Percentiles rank a stretch among this genome's conserved stretches.
phyloP scores from a whole-genome alignment of 2,113 vertebrate species.

The Scomber colias region DNA sequence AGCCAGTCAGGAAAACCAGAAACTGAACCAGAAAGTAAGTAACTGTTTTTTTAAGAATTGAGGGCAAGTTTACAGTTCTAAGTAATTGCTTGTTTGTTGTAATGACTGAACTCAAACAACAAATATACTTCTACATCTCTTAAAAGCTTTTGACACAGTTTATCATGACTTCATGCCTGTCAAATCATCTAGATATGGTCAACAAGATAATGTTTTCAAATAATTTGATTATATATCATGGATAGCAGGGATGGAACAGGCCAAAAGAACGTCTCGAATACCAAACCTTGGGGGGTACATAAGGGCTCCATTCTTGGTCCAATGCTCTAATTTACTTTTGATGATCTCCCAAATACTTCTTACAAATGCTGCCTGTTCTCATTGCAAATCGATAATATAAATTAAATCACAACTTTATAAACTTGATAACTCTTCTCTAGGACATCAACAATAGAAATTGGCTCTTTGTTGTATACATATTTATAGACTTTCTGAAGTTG shows the following conservation, averaged over 20 bases:
- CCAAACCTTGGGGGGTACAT: neutral
- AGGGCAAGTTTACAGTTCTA: neutral
- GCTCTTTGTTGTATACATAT: too few relatives aligned
- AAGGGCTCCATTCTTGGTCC: neutral
- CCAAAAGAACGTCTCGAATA: neutral
- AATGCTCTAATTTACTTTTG: neutral
- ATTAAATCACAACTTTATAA: too few relatives aligned
- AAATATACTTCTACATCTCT: too few relatives aligned
- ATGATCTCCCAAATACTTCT: neutral
- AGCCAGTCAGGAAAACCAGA: slow-evolving; percentile 93
- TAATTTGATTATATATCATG: neutral
- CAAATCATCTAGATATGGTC: too few relatives aligned
- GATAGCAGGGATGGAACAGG: neutral
- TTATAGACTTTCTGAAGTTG: too few relatives aligned
- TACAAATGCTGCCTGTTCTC: neutral
- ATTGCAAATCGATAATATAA: neutral
- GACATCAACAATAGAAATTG: too few relatives aligned
- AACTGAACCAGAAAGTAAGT: slow-evolving; percentile 90
- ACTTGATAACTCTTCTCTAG: too few relatives aligned
- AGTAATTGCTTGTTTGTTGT: neutral
- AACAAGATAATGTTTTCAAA: neutral
- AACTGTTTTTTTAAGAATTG: neutral
- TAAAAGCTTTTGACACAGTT: too few relatives aligned
- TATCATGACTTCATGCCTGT: too few relatives aligned
- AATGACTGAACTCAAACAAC: too few relatives aligned